Conservation (phyloP, 2,113 vertebrate species). For the Neolamprologus devosi region DNA sequence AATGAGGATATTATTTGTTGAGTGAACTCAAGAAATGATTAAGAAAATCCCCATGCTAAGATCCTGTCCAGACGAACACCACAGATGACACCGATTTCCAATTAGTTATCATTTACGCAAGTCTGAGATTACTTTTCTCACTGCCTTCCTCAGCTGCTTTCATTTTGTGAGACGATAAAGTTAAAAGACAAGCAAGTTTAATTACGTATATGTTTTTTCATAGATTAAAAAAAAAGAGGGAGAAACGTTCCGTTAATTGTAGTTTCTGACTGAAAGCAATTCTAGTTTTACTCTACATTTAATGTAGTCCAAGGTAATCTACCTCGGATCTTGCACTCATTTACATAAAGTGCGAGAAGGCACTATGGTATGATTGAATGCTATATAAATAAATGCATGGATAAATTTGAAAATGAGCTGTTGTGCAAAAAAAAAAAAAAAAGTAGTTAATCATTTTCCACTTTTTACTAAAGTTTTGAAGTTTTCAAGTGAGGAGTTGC, state of each 20-base stretch:
- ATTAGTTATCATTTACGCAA: slow-evolving; percentile 45
- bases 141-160: slow-evolving; percentile 34
- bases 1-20: not conserved
- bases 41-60: not conserved
- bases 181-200: not conserved
- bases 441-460: not conserved
- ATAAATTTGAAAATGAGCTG: not conserved
- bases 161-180: slow-evolving; percentile 16
- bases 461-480: not conserved
- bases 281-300: not conserved
- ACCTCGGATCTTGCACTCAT: not conserved
- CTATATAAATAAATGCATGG: not conserved
- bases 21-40: not conserved
- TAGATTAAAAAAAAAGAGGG: not conserved
- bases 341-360: not conserved
- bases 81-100: slow-evolving; percentile 34
- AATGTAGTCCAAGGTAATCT: not conserved
- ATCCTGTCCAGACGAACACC: slow-evolving; percentile 14
- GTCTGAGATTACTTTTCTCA: not conserved
- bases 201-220: not conserved
- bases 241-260: not conserved
- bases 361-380: not conserved
- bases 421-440: not conserved
- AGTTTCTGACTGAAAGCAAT: not conserved
- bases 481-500: not conserved